Evolutionary conservation across 2,888 invertebrate species (phyloP), one percentile per base, ranked within the genome.

Genomic region (Eupelmus urozonus): DNA sequence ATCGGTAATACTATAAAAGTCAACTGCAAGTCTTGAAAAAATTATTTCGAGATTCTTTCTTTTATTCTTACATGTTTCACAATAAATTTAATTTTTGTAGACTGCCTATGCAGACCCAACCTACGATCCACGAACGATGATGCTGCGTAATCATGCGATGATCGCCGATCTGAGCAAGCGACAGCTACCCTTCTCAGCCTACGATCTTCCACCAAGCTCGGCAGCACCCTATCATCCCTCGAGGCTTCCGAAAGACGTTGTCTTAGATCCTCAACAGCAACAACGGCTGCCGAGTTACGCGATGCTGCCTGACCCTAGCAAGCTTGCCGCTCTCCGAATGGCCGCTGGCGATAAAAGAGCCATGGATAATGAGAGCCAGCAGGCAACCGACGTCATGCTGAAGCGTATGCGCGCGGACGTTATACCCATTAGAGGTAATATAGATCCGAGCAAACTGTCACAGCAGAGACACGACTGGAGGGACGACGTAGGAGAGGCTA

Each of bases 401-500:
- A 89, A 89, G 57, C 85, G 89, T 81, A 74, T 88, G 79, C 84
- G 89, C 0, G 82, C 84, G 0, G 89, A 89, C 7, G 82, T 86
- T 16, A 83, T 88, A 62, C 85, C 87, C 0, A 84, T 88, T 16
- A 81, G 87, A 57, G 82, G 84, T 0, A 79, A 84, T 0, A 80
- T 85, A 11, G 87, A 88, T 23, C 83, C 83, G 13, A 81, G 69
- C 11, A 83, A 83, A 60, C 0, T 80, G 9, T 65, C 62, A 13
- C 71, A 73, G 20, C 85, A 85, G 20, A 82, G 85, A 77, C 83
- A 73, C 9, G 84, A 85, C 27, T 87, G 88, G 86, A 85, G 88
- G 18, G 88, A 89, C 16, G 89, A 89, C 76, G 91, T 94, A 13
- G 91, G 94, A 34, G 94, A 94, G 84, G 92, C 92, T 66, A 94